phyloP scores from a whole-genome alignment of 2,888 invertebrate species.

The Ferrisia virgata region DNA sequence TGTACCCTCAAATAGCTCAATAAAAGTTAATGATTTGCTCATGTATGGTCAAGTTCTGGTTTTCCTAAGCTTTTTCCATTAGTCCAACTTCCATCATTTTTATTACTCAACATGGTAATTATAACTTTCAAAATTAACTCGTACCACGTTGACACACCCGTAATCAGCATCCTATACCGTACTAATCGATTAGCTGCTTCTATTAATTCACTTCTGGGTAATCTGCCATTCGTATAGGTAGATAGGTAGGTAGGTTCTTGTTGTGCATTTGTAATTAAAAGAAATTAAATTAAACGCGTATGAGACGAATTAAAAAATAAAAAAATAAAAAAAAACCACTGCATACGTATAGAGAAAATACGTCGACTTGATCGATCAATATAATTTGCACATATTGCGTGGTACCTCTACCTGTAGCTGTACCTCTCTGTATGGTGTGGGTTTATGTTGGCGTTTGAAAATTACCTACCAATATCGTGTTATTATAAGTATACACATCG shows the following conservation, averaged over 20 bases:
- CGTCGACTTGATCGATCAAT: slow-evolving; percentile 4
- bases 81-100: neutral
- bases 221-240: neutral
- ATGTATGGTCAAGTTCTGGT: slow-evolving; percentile 14
- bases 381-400: slow-evolving; percentile 26
- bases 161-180: neutral
- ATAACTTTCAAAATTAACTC: slow-evolving; percentile 7
- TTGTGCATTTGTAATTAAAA: neutral
- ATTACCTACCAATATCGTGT: slow-evolving; percentile 26
- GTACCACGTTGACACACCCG: slow-evolving; percentile 37
- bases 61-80: slow-evolving; percentile 33
- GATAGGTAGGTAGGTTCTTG: too few species aligned
- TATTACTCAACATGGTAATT: slow-evolving; percentile 22
- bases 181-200: slow-evolving; percentile 1
- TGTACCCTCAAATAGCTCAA: slow-evolving; percentile 33
- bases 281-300: neutral
- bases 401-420: too few species aligned
- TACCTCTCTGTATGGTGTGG: too few species aligned
- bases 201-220: neutral
- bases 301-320: neutral
- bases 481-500: neutral
- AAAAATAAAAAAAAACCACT: neutral
- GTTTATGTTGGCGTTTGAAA: slow-evolving; percentile 26
- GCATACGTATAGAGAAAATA: neutral
- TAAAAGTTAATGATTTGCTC: slow-evolving; percentile 37